Percentiles rank a stretch among this genome's conserved stretches.
phyloP scores from a whole-genome alignment of 2,797 vertebrate species.

The Lindbergichthys nudifrons region DNA sequence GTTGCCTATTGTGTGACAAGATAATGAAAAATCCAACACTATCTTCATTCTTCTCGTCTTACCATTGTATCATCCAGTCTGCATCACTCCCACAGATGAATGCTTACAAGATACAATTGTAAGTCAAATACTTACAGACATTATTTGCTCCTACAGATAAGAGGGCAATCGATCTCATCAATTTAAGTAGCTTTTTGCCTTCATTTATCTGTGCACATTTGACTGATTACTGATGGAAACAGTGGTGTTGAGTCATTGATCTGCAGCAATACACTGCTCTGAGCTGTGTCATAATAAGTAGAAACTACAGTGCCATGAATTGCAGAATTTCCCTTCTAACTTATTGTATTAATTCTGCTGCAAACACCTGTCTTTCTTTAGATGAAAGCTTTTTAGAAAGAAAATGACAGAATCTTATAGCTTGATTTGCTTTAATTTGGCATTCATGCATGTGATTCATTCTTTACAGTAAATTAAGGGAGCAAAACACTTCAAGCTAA shows the following conservation, averaged over 20 bases:
- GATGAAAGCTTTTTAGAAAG: conserved; percentile 2
- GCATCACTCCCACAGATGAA: background rate
- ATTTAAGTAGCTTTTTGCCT: background rate
- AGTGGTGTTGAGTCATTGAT: conserved; percentile 1
- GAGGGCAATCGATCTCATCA: conserved; percentile 12
- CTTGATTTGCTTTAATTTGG: conserved; percentile 35
- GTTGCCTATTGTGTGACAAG: conserved; percentile 11
- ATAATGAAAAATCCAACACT: conserved; percentile 21
- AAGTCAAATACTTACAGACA: conserved; percentile 9
- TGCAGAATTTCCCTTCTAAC: background rate
- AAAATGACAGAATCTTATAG: background rate
- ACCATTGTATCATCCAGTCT: background rate
- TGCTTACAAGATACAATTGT: conserved; percentile 7
- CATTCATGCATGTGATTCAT: conserved; percentile 4
- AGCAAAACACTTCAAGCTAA: background rate
- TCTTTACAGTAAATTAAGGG: conserved; percentile 23
- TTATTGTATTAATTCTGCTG: background rate
- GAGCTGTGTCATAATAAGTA: background rate
- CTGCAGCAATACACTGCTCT: background rate
- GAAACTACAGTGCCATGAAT: background rate
- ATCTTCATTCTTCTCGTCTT: background rate
- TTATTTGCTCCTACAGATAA: background rate
- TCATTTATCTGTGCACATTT: background rate
- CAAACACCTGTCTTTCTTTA: background rate
- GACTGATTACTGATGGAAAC: conserved; percentile 12